phyloP scores from a whole-genome alignment of 1,140 invertebrate species.

The Dolichoris vasculosae region DNA sequence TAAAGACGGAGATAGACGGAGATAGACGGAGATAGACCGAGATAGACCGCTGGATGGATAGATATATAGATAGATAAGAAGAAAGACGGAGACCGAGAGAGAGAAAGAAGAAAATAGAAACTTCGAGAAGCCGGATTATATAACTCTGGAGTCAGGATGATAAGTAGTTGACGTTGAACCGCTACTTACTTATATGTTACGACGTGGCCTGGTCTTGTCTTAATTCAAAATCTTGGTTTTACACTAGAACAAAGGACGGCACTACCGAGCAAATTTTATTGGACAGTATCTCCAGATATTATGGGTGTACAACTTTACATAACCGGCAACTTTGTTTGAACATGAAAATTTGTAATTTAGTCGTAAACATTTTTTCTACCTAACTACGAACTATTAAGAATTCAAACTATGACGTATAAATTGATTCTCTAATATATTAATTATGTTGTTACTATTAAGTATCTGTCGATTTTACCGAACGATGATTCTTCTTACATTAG shows the following conservation, averaged over 20 bases:
- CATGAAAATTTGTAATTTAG: neutral
- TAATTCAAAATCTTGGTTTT: slow-evolving; percentile 14
- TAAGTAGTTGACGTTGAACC: slow-evolving; percentile 16
- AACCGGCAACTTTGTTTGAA: neutral
- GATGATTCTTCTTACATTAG: neutral
- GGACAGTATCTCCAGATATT: neutral
- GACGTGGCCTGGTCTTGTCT: neutral
- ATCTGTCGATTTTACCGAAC: neutral
- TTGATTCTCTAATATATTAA: neutral
- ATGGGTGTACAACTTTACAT: neutral
- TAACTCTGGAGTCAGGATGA: neutral
- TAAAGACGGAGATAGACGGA: neutral
- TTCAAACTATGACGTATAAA: neutral
- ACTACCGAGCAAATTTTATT: neutral
- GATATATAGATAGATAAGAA: neutral
- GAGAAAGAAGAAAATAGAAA: neutral
- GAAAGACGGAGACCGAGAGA: neutral
- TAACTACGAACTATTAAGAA: neutral
- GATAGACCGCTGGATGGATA: neutral
- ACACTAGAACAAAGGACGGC: neutral
- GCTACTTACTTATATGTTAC: slow-evolving; percentile 3
- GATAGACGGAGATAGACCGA: neutral
- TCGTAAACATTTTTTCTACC: neutral
- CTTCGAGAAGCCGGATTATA: neutral
- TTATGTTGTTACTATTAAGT: neutral